Base-by-base conservation (phyloP, 2,888 invertebrate species). In the Nymphalis c-album region DNA sequence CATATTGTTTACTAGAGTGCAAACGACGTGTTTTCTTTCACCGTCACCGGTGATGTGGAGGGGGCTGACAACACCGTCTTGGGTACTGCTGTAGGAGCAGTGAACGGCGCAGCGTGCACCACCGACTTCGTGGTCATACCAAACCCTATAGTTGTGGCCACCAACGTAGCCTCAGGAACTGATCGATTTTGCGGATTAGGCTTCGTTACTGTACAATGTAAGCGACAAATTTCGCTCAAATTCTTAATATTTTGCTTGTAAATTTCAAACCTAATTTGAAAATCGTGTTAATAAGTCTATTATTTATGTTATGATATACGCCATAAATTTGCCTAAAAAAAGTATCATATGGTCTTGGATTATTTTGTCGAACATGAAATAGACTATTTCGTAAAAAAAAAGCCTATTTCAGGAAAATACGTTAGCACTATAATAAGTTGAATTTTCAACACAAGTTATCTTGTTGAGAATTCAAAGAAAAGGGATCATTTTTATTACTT, bases 111-210 rank as follows among this genome's bases (percentile, higher is more conserved):
- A 10, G 88, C 86, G 1, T 97, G 97, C 78, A 93, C 91, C 58
- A 94, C 94, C 0, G 96, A 96, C 87, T 97, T 94, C 78, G 94
- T 97, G 13, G 93, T 96, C 6, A 95, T 97, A 75, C 95, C 96
- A 3, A 94, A 95, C 83, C 95, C 96, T 0, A 83, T 76, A 0
- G 83, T 87, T 20, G 82, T 75, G 0, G 80, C 93, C 53, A 91
- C 91, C 17, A 91, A 92, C 58, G 82, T 81, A 57, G 78, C 78
- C 10, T 83, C 84, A 55, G 87, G 91, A 69, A 92, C 93, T 2
- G 96, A 97, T 78, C 91, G 96, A 55, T 96, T 96, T 87, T 97
- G 97, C 79, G 96, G 96, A 0, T 89, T 95, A 68, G 95, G 94
- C 5, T 94, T 97, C 75, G 91, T 94, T 2, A 80, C 94, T 3